These are phyloP conservation scores for Allacma fusca DNA, from an alignment of 2,888 invertebrate genomes.

Conservation along the genomic window DNA sequence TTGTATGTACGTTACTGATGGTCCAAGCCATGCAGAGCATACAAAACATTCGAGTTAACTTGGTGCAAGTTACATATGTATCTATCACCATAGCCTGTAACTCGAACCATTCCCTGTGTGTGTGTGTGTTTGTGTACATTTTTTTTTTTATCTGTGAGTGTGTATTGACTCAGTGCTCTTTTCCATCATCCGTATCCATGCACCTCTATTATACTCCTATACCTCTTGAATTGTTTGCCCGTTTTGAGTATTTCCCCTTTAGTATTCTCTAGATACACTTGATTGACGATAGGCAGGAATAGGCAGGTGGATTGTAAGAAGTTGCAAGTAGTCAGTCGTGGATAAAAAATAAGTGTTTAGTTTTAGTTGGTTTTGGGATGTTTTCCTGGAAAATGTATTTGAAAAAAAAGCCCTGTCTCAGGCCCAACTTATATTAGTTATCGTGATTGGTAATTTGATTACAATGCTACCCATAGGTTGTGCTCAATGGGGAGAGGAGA, in stretches of 20 bases:
- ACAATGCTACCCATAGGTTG: background rate
- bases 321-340: too few relatives aligned
- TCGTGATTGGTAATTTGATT: conserved; percentile 15
- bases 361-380: too few relatives aligned
- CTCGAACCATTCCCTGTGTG: too few relatives aligned
- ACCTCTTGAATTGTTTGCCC: background rate
- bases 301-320: background rate
- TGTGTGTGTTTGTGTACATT: too few relatives aligned
- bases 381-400: too few relatives aligned
- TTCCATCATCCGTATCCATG: too few relatives aligned
- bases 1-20: background rate
- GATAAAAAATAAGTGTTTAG: too few relatives aligned
- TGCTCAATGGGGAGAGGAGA: conserved; percentile 1
- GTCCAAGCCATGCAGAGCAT: background rate
- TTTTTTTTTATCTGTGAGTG: too few relatives aligned
- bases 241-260: background rate
- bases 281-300: background rate
- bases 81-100: too few relatives aligned
- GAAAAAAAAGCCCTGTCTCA: background rate
- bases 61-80: too few relatives aligned
- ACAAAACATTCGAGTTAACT: background rate
- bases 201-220: background rate
- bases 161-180: too few relatives aligned
- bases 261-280: background rate
- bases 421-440: conserved; percentile 4